These are phyloP conservation scores for Paraescarpia echinospica DNA, from an alignment of 1,140 invertebrate genomes.

Conservation along the genomic window DNA sequence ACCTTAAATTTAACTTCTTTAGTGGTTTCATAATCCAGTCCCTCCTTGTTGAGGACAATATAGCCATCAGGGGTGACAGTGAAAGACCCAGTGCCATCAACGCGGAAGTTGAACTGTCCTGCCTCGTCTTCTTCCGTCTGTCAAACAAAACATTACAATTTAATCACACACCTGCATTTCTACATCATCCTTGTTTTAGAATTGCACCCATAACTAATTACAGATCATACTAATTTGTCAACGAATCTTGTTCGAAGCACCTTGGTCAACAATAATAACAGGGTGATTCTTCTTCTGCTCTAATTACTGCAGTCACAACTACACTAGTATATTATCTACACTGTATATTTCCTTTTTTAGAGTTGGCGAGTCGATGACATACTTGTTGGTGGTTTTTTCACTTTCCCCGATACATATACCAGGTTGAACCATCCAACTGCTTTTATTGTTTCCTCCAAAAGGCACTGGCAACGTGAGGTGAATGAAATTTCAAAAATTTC, in stretches of 20 bases:
- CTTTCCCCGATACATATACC: no score
- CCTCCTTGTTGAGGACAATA: conserved; percentile 28
- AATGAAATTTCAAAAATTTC: no score
- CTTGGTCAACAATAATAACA: no score
- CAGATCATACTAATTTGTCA: neutral
- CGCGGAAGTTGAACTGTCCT: conserved; percentile 29
- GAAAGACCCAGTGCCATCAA: conserved; percentile 32
- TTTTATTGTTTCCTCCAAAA: no score
- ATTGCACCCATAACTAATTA: neutral
- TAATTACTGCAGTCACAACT: no score
- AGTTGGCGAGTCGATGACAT: no score
- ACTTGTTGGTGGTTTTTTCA: no score
- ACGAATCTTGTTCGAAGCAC: neutral
- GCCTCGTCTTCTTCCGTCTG: conserved; percentile 31
- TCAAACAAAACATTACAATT: neutral
- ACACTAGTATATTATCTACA: no score
- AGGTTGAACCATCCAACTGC: no score
- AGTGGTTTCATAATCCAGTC: conserved; percentile 38
- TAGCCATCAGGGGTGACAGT: conserved; percentile 34
- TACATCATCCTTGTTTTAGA: neutral
- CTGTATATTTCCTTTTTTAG: no score
- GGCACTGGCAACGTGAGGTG: no score
- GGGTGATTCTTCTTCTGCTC: no score
- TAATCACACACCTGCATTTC: neutral
- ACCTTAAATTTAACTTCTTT: conserved; percentile 31